These are phyloP conservation scores for Rhadina sibilatrix DNA, from an alignment of 2,113 vertebrate species.

Conservation along the genomic window DNA sequence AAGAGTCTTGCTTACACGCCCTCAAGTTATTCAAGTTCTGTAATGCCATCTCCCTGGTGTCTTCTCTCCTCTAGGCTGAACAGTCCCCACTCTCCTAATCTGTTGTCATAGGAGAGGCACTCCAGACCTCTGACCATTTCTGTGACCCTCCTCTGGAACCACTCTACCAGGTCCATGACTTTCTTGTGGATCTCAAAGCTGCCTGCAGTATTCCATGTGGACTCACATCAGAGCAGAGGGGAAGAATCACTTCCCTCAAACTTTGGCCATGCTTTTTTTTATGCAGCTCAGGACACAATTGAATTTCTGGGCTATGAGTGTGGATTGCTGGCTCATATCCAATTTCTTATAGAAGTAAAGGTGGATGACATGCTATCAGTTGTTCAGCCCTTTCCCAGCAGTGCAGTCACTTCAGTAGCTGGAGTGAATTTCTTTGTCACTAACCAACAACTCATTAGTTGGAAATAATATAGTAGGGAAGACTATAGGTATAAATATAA, in stretches of 20 bases:
- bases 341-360: not conserved
- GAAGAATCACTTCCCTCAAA: not conserved
- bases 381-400: not conserved
- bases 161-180: not conserved
- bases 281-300: not conserved
- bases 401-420: not conserved
- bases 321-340: not conserved
- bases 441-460: not conserved
- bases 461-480: not conserved
- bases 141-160: not conserved
- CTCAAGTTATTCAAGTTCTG: not conserved
- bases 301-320: not conserved
- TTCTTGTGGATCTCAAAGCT: not conserved
- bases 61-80: not conserved
- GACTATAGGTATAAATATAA: not conserved
- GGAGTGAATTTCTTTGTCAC: not conserved
- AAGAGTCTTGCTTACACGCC: not conserved
- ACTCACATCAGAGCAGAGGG: not conserved
- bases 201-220: not conserved
- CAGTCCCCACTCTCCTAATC: too few species aligned
- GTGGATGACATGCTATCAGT: not conserved
- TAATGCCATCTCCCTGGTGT: accelerated
- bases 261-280: not conserved
- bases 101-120: not conserved
- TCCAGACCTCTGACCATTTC: not conserved